A percentile compares a stretch with the other conserved stretches of the same genome.
Evolutionary conservation across 2,113 vertebrate genomes (phyloP).

Genomic region (Petrocephalus zakoni): DNA sequence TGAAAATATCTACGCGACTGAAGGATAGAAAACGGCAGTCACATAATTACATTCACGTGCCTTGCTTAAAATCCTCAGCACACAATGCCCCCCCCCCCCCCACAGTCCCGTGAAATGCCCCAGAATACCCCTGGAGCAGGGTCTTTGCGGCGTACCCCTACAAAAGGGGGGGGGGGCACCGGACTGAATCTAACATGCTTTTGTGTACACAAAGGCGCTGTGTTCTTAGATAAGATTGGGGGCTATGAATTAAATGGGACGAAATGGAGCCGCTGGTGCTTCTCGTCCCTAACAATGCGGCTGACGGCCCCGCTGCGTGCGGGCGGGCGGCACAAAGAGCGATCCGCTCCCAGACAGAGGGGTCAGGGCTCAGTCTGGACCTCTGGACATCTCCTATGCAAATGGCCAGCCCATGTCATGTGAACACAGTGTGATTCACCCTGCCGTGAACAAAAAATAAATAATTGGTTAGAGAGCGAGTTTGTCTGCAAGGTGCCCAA

Average conservation of each 20-base stretch:
- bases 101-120: neutral
- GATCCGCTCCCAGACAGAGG: slow-evolving; percentile 58
- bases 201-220: slow-evolving; percentile 53
- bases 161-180: slow-evolving; percentile 28
- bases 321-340: slow-evolving; percentile 48
- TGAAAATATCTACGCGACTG: too few species aligned
- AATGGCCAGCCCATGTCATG: slow-evolving; percentile 55
- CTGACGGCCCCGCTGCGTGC: slow-evolving; percentile 42
- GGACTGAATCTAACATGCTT: slow-evolving; percentile 40
- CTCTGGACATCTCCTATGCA: slow-evolving; percentile 67
- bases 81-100: neutral
- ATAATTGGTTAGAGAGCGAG: neutral
- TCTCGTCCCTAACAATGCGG: slow-evolving; percentile 50
- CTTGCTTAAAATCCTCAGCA: neutral
- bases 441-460: slow-evolving; percentile 17
- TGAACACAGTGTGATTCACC: slow-evolving; percentile 48
- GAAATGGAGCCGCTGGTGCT: slow-evolving; percentile 61
- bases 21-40: too few species aligned
- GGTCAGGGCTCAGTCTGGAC: slow-evolving; percentile 74
- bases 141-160: slow-evolving; percentile 28
- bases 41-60: too few species aligned
- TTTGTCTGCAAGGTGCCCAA: slow-evolving; percentile 39
- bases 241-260: slow-evolving; percentile 50
- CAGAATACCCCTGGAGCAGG: neutral
- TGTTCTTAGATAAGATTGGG: slow-evolving; percentile 55